phyloP scores from a whole-genome alignment of 2,888 invertebrate species.

The Dysmachus trigonus region DNA sequence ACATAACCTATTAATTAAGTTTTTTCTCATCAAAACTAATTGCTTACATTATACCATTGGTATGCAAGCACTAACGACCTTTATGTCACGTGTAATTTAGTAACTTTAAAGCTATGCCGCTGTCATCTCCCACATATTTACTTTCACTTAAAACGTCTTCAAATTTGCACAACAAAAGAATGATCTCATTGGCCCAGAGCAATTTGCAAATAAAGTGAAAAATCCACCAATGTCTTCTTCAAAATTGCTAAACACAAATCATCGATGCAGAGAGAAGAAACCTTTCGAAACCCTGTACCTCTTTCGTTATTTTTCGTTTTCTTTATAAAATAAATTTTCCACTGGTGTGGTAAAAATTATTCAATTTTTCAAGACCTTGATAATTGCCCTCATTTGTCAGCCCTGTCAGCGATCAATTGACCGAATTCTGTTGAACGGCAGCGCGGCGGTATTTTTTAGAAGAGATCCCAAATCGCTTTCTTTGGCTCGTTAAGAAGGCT shows the following conservation, averaged over 20 bases:
- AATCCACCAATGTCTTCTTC: neutral
- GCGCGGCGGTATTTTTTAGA: neutral
- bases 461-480: neutral
- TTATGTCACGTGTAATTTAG: neutral
- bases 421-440: neutral
- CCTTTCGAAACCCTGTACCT: neutral
- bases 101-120: neutral
- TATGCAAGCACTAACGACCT: neutral
- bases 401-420: neutral
- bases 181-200: neutral
- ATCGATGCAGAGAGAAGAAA: neutral
- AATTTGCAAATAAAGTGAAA: neutral
- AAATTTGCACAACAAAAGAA: neutral
- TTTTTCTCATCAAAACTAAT: neutral
- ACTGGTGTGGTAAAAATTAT: neutral
- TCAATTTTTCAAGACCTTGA: neutral
- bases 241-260: neutral
- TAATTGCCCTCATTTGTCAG: neutral
- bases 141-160: neutral
- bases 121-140: neutral
- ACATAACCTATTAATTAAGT: too few relatives aligned
- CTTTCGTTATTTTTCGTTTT: neutral
- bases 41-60: neutral
- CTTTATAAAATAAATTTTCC: neutral
- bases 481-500: neutral